These are phyloP conservation scores for Habrosyne pyritoides DNA, from an alignment of 2,888 invertebrate species.

Conservation along the genomic window DNA sequence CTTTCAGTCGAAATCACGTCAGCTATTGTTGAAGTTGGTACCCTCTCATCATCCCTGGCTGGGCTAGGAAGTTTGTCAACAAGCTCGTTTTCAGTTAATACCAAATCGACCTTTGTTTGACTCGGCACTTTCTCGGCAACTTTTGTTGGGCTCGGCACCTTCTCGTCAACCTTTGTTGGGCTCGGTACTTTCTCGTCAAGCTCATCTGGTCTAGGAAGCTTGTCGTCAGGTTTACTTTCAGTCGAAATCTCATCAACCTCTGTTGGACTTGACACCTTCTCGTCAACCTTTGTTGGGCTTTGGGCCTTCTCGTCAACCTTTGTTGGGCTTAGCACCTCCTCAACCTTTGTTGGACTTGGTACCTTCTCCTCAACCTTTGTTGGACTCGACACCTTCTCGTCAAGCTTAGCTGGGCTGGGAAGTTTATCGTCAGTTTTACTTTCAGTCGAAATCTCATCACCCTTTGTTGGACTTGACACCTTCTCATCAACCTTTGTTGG, in stretches of 20 bases:
- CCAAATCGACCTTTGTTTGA: slow-evolving; percentile 12
- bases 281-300: too few species aligned
- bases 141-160: slow-evolving; percentile 9
- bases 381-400: slow-evolving; percentile 8
- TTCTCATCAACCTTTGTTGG: slow-evolving; percentile 16
- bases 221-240: too few species aligned
- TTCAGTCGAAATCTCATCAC: too few species aligned
- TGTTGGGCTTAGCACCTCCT: too few species aligned
- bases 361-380: slow-evolving; percentile 12
- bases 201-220: too few species aligned
- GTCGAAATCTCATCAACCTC: too few species aligned
- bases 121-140: slow-evolving; percentile 14
- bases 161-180: slow-evolving; percentile 9
- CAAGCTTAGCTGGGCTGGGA: background rate
- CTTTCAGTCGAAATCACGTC: slow-evolving; percentile 9
- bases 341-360: slow-evolving; percentile 16
- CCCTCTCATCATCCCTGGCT: background rate
- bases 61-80: background rate
- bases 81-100: too few species aligned
- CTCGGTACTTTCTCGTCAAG: too few species aligned
- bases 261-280: too few species aligned
- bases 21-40: too few species aligned
- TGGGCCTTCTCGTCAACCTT: too few species aligned
- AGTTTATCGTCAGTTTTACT: too few species aligned
- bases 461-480: slow-evolving; percentile 10